Conservation (phyloP, 2,113 vertebrate genomes). For the Lepisosteus oculatus region DNA sequence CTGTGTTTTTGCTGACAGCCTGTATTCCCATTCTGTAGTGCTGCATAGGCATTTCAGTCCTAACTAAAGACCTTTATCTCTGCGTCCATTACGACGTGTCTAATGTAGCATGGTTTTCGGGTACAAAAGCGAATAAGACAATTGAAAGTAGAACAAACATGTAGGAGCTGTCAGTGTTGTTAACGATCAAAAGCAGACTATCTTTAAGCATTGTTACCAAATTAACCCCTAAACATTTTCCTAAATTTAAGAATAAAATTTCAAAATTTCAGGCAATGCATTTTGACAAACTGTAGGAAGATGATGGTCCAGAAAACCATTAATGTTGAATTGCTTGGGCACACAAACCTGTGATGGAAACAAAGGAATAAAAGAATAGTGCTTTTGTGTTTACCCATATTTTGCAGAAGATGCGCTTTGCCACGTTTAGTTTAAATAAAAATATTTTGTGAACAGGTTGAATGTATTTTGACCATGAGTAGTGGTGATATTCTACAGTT, state of each 20-base stretch:
- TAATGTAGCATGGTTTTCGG: not conserved
- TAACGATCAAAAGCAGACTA: not conserved
- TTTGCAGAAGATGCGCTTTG: no score
- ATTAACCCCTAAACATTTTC: not conserved
- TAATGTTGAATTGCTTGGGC: no score
- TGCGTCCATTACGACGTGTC: not conserved
- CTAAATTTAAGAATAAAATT: not conserved
- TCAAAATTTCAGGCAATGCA: not conserved
- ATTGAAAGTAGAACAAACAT: slow-evolving; percentile 3
- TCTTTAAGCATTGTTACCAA: not conserved
- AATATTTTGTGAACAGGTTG: no score
- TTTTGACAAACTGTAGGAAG: not conserved
- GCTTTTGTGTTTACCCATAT: no score
- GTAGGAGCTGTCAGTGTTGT: not conserved
- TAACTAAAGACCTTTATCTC: slow-evolving; percentile 19
- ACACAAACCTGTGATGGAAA: no score
- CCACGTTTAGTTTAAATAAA: no score
- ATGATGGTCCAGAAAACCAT: no score
- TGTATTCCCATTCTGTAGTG: slow-evolving; percentile 61
- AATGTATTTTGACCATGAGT: no score
- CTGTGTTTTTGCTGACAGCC: slow-evolving; percentile 72
- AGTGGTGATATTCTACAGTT: no score
- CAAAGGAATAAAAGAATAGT: no score
- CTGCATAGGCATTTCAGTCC: slow-evolving; percentile 53
- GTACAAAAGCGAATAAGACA: not conserved